Conservation (phyloP, 2,113 vertebrate species). For the Ranitomeya imitator region DNA sequence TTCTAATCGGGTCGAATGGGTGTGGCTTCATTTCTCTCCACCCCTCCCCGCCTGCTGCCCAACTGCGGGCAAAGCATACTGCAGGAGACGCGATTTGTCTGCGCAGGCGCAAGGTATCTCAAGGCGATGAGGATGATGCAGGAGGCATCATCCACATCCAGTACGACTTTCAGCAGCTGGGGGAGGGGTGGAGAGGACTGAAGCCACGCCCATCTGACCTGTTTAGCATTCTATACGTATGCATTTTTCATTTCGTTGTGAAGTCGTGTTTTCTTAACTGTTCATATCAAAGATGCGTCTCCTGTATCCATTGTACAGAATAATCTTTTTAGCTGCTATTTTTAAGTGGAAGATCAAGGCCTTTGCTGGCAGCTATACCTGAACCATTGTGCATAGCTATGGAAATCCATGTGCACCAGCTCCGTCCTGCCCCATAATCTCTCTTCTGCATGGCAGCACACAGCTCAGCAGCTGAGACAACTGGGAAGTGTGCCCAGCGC, state of each 20-base stretch:
- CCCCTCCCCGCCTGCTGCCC: too few species aligned
- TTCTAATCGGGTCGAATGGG: too few species aligned
- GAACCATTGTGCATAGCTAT: neutral
- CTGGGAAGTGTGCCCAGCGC: conserved; percentile 34
- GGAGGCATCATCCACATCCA: too few species aligned
- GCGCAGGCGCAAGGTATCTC: too few species aligned
- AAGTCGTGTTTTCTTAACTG: neutral
- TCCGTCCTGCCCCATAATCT: neutral
- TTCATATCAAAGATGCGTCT: neutral
- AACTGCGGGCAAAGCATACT: too few species aligned
- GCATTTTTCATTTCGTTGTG: neutral
- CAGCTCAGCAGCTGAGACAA: conserved; percentile 27
- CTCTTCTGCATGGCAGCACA: conserved; percentile 5
- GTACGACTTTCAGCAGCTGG: too few species aligned
- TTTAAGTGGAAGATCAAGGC: neutral
- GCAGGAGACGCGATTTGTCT: too few species aligned
- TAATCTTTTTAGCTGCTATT: neutral
- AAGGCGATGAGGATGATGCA: too few species aligned
- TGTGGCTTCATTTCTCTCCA: too few species aligned
- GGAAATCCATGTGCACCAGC: neutral
- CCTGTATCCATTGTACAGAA: neutral
- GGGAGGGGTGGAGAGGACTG: too few species aligned
- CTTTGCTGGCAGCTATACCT: conserved; percentile 21
- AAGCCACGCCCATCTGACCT: too few species aligned
- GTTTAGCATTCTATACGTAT: neutral